These are phyloP conservation scores for Punctoribates punctum DNA, from an alignment of 2,888 invertebrate genomes.

Conservation along the genomic window DNA sequence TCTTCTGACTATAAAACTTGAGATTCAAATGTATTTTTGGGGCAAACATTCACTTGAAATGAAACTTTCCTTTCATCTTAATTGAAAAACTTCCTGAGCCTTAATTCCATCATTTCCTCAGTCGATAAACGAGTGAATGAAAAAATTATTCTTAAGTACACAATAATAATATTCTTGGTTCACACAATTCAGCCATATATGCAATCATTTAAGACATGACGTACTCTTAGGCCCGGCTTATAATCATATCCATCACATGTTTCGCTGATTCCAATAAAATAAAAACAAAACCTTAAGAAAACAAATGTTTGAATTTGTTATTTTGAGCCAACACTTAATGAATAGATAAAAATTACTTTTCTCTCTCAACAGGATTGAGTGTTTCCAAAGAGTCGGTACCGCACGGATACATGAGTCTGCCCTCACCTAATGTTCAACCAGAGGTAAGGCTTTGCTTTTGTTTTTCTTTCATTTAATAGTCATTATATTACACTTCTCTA, in stretches of 20 bases:
- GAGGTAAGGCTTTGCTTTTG: conserved; percentile 37
- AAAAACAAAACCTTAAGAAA: not conserved
- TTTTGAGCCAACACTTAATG: not conserved
- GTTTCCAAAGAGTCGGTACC: conserved; percentile 24
- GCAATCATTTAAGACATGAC: not conserved
- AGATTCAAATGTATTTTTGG: conserved; percentile 14
- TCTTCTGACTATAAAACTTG: not conserved
- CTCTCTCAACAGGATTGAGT: conserved; percentile 9
- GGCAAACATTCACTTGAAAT: not conserved
- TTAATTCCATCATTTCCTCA: conserved; percentile 32
- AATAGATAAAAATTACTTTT: not conserved
- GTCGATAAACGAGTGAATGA: conserved; percentile 1
- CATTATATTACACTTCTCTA: too few species aligned
- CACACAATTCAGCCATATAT: not conserved
- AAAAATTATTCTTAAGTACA: conserved; percentile 7
- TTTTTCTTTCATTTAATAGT: not conserved
- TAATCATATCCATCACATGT: not conserved
- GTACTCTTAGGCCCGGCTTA: too few species aligned
- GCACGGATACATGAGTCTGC: conserved; percentile 42
- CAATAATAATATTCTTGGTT: conserved; percentile 5
- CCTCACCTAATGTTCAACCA: conserved; percentile 44
- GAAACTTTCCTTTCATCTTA: conserved; percentile 21
- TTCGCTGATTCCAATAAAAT: not conserved
- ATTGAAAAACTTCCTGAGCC: conserved; percentile 28
- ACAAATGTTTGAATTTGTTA: conserved; percentile 10